phyloP scores from a whole-genome alignment of 2,797 vertebrate species.

The Hylomyscus alleni region DNA sequence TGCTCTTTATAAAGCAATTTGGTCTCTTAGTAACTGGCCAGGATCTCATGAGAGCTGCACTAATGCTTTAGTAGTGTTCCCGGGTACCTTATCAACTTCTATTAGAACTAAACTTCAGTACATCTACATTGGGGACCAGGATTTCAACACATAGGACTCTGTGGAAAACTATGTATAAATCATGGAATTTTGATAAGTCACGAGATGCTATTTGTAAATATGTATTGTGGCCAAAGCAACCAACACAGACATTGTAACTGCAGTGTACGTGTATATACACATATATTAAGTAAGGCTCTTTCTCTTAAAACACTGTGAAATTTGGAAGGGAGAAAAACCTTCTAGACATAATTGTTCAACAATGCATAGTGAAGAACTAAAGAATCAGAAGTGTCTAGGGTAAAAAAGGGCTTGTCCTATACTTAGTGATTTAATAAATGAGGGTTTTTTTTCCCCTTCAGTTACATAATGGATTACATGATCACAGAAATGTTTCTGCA shows the following conservation, averaged over 20 bases:
- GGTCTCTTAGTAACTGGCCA: too few relatives aligned
- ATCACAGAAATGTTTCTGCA: neutral
- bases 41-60: neutral
- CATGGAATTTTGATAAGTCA: neutral
- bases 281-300: neutral
- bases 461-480: neutral
- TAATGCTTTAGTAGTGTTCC: too few relatives aligned
- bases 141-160: neutral
- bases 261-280: neutral
- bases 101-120: neutral
- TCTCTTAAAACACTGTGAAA: neutral
- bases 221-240: neutral
- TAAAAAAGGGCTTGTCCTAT: neutral
- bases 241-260: neutral
- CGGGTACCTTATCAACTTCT: neutral
- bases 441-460: neutral
- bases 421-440: neutral
- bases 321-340: neutral
- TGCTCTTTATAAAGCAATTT: neutral
- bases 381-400: neutral
- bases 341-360: neutral
- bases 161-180: neutral
- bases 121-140: neutral
- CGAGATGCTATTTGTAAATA: neutral
- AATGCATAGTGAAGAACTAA: neutral